A percentile compares a stretch with the other conserved stretches of the same genome.
These are phyloP conservation scores for Podiceps cristatus DNA, from an alignment of 2,113 vertebrate species.

Conservation along the genomic window DNA sequence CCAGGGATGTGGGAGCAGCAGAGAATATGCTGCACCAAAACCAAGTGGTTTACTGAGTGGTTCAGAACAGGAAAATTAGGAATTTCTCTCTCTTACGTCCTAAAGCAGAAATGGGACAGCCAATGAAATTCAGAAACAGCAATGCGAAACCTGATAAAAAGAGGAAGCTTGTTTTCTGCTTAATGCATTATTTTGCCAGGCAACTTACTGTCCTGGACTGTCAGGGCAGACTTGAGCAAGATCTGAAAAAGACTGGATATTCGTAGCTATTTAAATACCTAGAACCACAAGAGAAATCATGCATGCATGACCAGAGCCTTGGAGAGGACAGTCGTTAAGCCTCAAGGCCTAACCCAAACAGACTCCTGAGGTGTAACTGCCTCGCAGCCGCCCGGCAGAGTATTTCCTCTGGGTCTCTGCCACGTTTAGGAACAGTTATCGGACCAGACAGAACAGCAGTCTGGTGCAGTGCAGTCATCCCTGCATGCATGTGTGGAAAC, in stretches of 20 bases:
- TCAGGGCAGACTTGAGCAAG: not conserved
- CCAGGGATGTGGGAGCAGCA: not conserved
- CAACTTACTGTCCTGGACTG: not conserved
- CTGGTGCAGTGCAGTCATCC: not conserved
- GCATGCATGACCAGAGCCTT: not conserved
- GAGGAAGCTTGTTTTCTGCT: not conserved
- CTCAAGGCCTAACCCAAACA: not conserved
- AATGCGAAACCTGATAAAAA: not conserved
- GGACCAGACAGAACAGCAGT: not conserved
- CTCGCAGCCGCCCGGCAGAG: no score
- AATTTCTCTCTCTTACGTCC: not conserved
- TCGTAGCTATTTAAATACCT: not conserved
- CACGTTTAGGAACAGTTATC: not conserved
- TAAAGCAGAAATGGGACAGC: not conserved
- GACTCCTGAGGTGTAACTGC: not conserved
- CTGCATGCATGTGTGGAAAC: not conserved
- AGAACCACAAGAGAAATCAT: not conserved
- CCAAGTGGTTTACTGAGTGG: not conserved
- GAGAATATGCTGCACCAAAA: not conserved
- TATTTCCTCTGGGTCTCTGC: not conserved
- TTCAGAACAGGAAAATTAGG: not conserved
- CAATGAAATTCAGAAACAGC: not conserved
- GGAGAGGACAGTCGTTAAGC: not conserved
- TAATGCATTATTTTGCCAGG: not conserved
- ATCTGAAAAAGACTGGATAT: not conserved